Evolutionary conservation across 2,113 vertebrate species (phyloP).

Genomic region (Chascanopsetta lugubris): DNA sequence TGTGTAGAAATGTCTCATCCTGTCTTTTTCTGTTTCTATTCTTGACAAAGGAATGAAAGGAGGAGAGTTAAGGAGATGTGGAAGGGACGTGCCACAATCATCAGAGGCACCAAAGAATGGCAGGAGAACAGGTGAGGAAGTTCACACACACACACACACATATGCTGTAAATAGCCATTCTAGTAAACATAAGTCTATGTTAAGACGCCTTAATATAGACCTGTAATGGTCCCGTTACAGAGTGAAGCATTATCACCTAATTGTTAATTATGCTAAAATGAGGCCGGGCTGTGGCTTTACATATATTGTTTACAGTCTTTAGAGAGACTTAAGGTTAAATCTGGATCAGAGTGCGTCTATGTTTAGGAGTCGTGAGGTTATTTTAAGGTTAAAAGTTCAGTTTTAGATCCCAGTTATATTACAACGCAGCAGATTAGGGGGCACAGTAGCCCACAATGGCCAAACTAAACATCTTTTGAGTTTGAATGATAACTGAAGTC

Average conservation of each 20-base stretch:
- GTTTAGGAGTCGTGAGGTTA: not conserved
- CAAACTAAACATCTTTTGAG: too few relatives aligned
- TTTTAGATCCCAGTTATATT: not conserved
- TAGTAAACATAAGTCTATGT: slow-evolving; percentile 10
- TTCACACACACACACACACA: not conserved
- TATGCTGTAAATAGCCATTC: slow-evolving; percentile 15
- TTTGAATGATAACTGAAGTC: too few relatives aligned
- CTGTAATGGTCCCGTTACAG: slow-evolving; percentile 22
- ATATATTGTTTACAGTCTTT: slow-evolving; percentile 34
- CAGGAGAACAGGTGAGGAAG: not conserved
- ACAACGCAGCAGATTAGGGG: too few relatives aligned
- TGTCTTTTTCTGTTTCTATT: slow-evolving; percentile 21
- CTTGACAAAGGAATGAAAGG: not conserved
- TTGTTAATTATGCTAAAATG: slow-evolving; percentile 8
- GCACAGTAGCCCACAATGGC: too few relatives aligned
- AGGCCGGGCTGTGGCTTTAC: slow-evolving; percentile 14
- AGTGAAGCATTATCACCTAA: slow-evolving; percentile 25
- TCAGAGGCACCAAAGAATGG: not conserved
- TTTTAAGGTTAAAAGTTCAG: not conserved
- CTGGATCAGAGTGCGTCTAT: slow-evolving; percentile 35
- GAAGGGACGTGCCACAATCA: not conserved
- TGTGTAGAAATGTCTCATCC: not conserved
- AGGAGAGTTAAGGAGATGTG: not conserved
- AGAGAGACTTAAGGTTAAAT: slow-evolving; percentile 33
- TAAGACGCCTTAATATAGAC: slow-evolving; percentile 26